Evolutionary conservation across 2,113 vertebrate species (phyloP).

Genomic region (Trematocara marginatum): DNA sequence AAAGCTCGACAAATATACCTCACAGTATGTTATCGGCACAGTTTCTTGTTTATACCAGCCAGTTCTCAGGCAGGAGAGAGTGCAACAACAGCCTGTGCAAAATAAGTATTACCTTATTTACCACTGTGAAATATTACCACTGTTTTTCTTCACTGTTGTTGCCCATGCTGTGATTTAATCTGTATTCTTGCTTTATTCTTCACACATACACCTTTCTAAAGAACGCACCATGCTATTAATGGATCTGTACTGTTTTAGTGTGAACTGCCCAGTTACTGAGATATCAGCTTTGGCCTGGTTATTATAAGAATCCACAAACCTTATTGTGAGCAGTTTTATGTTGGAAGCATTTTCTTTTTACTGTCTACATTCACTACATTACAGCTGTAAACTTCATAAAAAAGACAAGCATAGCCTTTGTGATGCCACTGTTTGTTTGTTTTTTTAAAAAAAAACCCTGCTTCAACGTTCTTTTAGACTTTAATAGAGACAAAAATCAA

Average conservation of each 20-base stretch:
- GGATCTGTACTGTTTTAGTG: neutral
- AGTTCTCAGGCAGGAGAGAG: neutral
- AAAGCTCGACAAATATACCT: constrained; percentile 4
- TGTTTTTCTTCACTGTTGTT: neutral
- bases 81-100: neutral
- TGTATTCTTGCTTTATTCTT: neutral
- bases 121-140: neutral
- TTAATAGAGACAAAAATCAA: neutral
- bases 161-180: neutral
- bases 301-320: neutral
- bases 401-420: neutral
- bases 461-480: neutral
- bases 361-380: neutral
- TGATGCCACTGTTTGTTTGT: neutral
- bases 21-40: neutral
- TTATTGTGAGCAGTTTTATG: neutral
- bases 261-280: neutral
- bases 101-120: neutral
- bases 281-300: neutral
- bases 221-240: neutral
- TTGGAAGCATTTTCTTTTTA: neutral
- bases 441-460: neutral
- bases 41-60: neutral
- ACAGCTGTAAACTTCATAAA: neutral
- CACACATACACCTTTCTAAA: neutral